Evolutionary conservation across 2,797 vertebrate genomes (phyloP).

Genomic region (Clarias fuscus): DNA sequence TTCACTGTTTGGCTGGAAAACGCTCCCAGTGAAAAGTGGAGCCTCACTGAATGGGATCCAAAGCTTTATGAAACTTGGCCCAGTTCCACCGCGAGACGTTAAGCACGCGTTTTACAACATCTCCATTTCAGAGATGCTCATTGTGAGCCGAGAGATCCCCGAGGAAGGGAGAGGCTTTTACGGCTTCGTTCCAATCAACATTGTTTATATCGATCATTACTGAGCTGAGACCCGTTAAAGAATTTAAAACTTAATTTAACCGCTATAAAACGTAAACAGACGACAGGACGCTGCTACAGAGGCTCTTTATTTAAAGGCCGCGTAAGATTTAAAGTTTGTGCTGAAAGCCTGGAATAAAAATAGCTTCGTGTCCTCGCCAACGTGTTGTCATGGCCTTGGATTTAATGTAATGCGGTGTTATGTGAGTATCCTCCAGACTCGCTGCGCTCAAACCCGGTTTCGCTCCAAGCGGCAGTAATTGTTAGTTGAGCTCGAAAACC

Average conservation of each 20-base stretch:
- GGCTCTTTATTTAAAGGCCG: background rate
- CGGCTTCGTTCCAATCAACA: background rate
- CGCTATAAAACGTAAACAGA: background rate
- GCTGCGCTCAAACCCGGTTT: constrained; percentile 67
- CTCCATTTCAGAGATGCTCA: background rate
- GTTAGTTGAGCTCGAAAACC: constrained; percentile 63
- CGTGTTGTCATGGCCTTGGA: constrained; percentile 62
- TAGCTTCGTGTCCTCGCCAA: constrained; percentile 56
- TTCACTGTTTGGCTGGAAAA: background rate
- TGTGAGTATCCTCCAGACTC: constrained; percentile 55
- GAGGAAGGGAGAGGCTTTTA: background rate
- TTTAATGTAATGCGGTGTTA: constrained; percentile 41
- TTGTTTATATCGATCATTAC: background rate
- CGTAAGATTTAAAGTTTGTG: constrained; percentile 4
- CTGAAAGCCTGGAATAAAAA: constrained; percentile 49
- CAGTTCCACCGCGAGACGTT: background rate
- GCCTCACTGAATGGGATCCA: background rate
- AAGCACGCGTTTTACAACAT: background rate
- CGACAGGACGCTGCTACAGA: background rate
- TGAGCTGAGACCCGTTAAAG: background rate
- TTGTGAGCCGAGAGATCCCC: background rate
- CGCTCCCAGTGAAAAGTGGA: background rate
- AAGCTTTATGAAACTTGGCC: background rate
- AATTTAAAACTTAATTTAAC: background rate
- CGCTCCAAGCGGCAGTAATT: constrained; percentile 64